Percentiles rank a stretch among this genome's conserved stretches.
Evolutionary conservation across 30 jellyfish, hydroid and myxozoan genomes (phyloP).

Genomic region (Chironex yamaguchii): DNA sequence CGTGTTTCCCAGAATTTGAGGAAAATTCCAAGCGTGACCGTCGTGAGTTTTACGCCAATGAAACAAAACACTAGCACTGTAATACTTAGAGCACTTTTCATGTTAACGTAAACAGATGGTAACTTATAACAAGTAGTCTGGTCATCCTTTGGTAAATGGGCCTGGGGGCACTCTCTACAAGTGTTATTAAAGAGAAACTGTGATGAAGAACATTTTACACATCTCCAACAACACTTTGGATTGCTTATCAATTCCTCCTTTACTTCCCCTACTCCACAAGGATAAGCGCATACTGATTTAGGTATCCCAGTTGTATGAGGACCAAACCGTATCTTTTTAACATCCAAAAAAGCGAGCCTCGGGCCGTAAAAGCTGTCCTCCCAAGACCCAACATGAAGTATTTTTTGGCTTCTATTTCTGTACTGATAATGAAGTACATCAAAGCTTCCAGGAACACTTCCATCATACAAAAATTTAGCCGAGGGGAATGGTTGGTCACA

Average conservation of each 20-base stretch:
- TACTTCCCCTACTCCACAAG: slow-evolving; percentile 64
- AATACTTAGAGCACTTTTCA: slow-evolving; percentile 1
- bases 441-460: neutral
- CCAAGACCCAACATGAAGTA: neutral
- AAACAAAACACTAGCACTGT: slow-evolving; percentile 19
- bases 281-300: slow-evolving; percentile 62
- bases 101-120: slow-evolving; percentile 7
- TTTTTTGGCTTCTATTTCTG: neutral
- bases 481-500: neutral
- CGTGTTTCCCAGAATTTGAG: slow-evolving; percentile 27
- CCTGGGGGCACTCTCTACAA: slow-evolving; percentile 25
- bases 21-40: slow-evolving; percentile 11
- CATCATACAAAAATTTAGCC: neutral
- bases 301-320: neutral
- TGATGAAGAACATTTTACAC: slow-evolving; percentile 37
- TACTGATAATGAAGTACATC: neutral
- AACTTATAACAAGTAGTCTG: slow-evolving; percentile 1
- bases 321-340: neutral
- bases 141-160: slow-evolving; percentile 3
- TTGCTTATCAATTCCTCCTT: neutral
- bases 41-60: slow-evolving; percentile 31
- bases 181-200: slow-evolving; percentile 44
- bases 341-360: neutral
- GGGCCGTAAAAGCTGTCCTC: neutral
- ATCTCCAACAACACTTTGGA: slow-evolving; percentile 53